These are phyloP conservation scores for Asobara japonica DNA, from an alignment of 1,140 invertebrate species.

Conservation along the genomic window DNA sequence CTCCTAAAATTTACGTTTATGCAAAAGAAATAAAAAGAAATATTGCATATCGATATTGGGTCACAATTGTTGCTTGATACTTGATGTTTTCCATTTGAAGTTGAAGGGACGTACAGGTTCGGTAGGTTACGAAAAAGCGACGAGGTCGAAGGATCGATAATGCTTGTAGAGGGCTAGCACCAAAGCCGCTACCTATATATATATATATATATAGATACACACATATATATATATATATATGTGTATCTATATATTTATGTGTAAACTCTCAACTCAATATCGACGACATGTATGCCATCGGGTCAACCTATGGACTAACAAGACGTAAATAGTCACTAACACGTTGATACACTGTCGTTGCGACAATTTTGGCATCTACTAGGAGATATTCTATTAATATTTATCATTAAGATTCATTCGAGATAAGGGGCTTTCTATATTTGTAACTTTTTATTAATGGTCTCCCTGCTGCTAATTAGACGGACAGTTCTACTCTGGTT, in stretches of 20 bases:
- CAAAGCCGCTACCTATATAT: no score
- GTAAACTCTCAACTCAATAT: slow-evolving; percentile 10
- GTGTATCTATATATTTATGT: slow-evolving; percentile 9
- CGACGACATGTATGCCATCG: slow-evolving; percentile 19
- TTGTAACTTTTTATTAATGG: slow-evolving; percentile 1
- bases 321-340: slow-evolving; percentile 15
- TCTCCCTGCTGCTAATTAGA: background rate
- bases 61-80: background rate
- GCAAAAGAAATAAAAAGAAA: background rate
- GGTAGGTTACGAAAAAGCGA: slow-evolving; percentile 19
- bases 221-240: no score
- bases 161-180: background rate
- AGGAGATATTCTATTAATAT: background rate
- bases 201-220: no score
- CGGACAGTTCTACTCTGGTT: background rate
- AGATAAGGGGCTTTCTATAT: slow-evolving; percentile 2
- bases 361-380: background rate
- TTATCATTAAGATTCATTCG: background rate
- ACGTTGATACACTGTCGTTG: background rate
- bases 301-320: background rate
- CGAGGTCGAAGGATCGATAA: slow-evolving; percentile 34
- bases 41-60: background rate
- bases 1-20: background rate
- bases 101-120: slow-evolving; percentile 16
- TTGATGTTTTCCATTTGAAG: slow-evolving; percentile 3